These are phyloP conservation scores for Notiomystis cincta DNA, from an alignment of 2,113 vertebrate genomes.

Conservation along the genomic window DNA sequence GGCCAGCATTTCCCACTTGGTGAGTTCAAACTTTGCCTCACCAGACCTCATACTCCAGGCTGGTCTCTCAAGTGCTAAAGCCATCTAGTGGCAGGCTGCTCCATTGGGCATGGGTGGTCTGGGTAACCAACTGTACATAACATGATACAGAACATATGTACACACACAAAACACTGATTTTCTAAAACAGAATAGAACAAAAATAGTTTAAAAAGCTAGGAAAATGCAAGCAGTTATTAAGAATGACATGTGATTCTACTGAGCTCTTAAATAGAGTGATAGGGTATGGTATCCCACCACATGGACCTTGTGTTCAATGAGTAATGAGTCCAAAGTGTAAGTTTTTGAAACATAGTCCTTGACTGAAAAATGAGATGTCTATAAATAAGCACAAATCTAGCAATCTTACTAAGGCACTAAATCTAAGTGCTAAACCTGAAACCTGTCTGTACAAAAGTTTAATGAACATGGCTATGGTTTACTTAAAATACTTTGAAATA, in stretches of 20 bases:
- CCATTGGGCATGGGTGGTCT: not conserved
- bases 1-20: not conserved
- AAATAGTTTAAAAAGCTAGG: not conserved
- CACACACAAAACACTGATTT: not conserved
- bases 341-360: not conserved
- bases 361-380: not conserved
- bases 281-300: too few relatives aligned
- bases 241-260: not conserved
- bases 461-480: not conserved
- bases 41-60: rapidly evolving
- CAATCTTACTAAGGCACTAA: not conserved
- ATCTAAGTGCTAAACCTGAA: not conserved
- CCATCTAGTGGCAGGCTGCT: not conserved
- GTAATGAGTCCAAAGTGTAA: not conserved
- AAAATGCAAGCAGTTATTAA: not conserved
- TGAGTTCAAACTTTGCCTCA: too few relatives aligned
- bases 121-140: not conserved
- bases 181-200: not conserved
- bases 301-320: not conserved
- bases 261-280: not conserved
- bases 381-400: not conserved
- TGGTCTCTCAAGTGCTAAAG: not conserved
- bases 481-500: not conserved
- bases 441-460: not conserved
- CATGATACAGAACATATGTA: not conserved